phyloP scores from a whole-genome alignment of 2,888 invertebrate genomes.

The Phytoseiulus persimilis region DNA sequence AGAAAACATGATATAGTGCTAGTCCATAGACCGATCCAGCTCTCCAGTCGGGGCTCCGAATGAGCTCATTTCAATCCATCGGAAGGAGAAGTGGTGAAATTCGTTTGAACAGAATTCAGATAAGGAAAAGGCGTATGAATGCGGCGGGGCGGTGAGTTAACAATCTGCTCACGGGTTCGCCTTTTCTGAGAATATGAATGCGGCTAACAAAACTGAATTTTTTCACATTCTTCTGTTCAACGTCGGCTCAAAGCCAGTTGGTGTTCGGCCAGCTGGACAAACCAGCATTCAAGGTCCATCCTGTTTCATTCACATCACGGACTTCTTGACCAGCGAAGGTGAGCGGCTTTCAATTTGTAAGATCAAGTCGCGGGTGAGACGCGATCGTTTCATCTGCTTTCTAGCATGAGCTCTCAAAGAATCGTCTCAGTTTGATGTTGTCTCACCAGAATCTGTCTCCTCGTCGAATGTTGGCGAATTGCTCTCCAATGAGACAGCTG shows the following conservation, averaged over 20 bases:
- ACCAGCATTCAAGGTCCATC: neutral
- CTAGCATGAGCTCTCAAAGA: neutral
- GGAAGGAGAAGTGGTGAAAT: too few species aligned
- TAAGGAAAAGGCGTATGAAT: neutral
- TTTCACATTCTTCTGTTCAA: neutral
- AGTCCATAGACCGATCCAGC: neutral
- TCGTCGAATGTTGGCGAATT: constrained; percentile 72
- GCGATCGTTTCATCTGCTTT: neutral
- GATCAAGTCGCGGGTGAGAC: neutral
- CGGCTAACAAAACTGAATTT: neutral
- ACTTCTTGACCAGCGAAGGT: neutral
- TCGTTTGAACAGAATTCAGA: neutral
- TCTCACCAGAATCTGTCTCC: constrained; percentile 77
- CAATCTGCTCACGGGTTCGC: neutral
- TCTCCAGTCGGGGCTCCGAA: neutral
- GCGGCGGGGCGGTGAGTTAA: neutral
- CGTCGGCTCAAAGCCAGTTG: neutral
- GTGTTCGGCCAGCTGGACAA: neutral
- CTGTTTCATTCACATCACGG: neutral
- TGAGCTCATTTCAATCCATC: too few species aligned
- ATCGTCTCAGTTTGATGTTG: neutral
- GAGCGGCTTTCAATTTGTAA: neutral
- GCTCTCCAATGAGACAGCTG: constrained; percentile 79
- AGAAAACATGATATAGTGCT: neutral
- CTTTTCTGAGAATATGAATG: neutral